Percentiles rank a stretch among this genome's conserved stretches.
phyloP scores from a whole-genome alignment of 2,888 invertebrate species.

The Clunio marinus region DNA sequence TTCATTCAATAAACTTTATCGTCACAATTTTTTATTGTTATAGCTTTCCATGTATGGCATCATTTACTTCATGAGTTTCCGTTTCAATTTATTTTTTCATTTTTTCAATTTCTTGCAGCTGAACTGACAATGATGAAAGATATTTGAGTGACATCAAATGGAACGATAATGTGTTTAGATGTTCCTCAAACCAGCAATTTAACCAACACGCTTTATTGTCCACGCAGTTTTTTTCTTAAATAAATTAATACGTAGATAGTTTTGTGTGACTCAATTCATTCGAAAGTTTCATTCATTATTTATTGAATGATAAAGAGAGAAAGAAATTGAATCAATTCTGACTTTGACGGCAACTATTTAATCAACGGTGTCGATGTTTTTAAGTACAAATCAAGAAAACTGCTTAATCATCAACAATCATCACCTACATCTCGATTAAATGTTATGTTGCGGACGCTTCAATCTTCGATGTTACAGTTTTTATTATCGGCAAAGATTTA shows the following conservation, averaged over 20 bases:
- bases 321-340: no score
- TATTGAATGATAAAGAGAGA: no score
- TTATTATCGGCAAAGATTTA: background rate
- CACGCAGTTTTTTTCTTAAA: no score
- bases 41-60: background rate
- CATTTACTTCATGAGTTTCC: conserved; percentile 16
- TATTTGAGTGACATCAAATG: background rate
- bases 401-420: conserved; percentile 2
- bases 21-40: conserved; percentile 7
- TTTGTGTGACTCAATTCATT: background rate
- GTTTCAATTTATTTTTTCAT: no score
- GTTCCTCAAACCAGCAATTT: background rate
- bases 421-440: background rate
- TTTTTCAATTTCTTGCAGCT: no score
- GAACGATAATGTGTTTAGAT: background rate
- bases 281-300: background rate
- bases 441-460: background rate
- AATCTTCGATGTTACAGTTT: conserved; percentile 9
- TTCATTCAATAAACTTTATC: conserved; percentile 6
- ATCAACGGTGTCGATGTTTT: conserved; percentile 20
- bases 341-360: no score
- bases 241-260: background rate
- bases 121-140: background rate
- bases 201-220: background rate
- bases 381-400: no score